Evolutionary conservation across 2,113 vertebrate genomes (phyloP).

Genomic region (Columba livia): DNA sequence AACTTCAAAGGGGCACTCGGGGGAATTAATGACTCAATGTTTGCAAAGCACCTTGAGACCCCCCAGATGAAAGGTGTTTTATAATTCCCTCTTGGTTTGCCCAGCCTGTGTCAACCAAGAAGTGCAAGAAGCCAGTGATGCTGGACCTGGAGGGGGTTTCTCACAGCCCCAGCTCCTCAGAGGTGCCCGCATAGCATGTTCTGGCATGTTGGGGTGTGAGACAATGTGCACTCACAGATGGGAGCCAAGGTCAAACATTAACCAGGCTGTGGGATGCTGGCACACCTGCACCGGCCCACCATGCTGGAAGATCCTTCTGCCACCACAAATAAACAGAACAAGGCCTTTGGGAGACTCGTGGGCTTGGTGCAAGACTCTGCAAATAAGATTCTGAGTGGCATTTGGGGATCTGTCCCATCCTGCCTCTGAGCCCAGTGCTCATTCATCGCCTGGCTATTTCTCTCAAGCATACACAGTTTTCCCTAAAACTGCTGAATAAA

Average conservation of each 20-base stretch:
- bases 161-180: not conserved
- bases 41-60: conserved; percentile 50
- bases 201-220: not conserved
- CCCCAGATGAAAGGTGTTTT: conserved; percentile 40
- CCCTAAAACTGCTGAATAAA: not conserved
- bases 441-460: not conserved
- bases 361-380: not conserved
- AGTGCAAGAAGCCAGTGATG: not conserved
- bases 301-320: accelerated
- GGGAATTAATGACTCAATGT: conserved; percentile 42
- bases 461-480: not conserved
- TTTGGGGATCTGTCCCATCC: not conserved
- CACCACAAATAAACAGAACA: accelerated
- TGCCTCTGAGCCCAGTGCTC: not conserved
- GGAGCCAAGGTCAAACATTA: not conserved
- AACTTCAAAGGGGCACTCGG: conserved; percentile 46
- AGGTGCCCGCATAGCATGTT: accelerated
- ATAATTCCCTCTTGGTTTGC: conserved; percentile 2
- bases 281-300: accelerated
- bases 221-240: accelerated
- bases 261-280: not conserved
- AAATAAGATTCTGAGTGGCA: not conserved
- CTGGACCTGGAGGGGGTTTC: not conserved
- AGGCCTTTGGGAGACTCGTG: not conserved
- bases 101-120: not conserved